Evolutionary conservation across 2,888 invertebrate species (phyloP).

Genomic region (Catocala fraxini): DNA sequence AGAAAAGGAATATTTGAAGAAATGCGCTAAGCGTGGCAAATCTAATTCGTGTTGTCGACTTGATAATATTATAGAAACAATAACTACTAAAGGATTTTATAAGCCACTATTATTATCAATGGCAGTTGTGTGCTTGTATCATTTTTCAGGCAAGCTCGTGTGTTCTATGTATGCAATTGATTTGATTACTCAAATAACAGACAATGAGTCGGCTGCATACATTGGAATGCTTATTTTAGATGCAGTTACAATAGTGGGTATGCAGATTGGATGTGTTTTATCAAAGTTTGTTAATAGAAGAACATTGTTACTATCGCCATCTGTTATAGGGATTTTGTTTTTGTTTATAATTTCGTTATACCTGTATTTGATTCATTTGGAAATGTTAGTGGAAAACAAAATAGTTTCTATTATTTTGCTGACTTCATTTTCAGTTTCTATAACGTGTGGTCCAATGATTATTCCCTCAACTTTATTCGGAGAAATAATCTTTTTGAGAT

Average conservation of each 20-base stretch:
- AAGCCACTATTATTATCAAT: constrained; percentile 55
- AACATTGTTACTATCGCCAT: constrained; percentile 60
- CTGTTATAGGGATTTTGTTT: constrained; percentile 59
- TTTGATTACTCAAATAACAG: constrained; percentile 63
- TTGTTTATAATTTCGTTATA: constrained; percentile 66
- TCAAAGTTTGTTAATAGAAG: constrained; percentile 64
- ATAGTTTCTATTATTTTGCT: constrained; percentile 61
- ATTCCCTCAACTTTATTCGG: constrained; percentile 65
- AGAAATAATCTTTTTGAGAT: constrained; percentile 66
- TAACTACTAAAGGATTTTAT: constrained; percentile 52
- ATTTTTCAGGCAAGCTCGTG: constrained; percentile 60
- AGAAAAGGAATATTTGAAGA: constrained; percentile 42
- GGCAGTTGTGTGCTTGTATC: constrained; percentile 50
- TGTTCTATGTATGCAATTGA: constrained; percentile 66
- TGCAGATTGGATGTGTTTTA: constrained; percentile 67
- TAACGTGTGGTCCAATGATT: constrained; percentile 72
- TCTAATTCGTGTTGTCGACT: constrained; percentile 32
- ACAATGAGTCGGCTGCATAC: constrained; percentile 62
- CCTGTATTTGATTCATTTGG: constrained; percentile 59
- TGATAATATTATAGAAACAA: constrained; percentile 34
- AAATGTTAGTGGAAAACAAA: constrained; percentile 57
- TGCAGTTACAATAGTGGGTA: constrained; percentile 68
- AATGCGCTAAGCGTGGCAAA: constrained; percentile 25
- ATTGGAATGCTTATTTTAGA: constrained; percentile 71
- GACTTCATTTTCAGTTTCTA: constrained; percentile 63